phyloP scores from a whole-genome alignment of 2,888 invertebrate species.

The Dolichomitus sp. region DNA sequence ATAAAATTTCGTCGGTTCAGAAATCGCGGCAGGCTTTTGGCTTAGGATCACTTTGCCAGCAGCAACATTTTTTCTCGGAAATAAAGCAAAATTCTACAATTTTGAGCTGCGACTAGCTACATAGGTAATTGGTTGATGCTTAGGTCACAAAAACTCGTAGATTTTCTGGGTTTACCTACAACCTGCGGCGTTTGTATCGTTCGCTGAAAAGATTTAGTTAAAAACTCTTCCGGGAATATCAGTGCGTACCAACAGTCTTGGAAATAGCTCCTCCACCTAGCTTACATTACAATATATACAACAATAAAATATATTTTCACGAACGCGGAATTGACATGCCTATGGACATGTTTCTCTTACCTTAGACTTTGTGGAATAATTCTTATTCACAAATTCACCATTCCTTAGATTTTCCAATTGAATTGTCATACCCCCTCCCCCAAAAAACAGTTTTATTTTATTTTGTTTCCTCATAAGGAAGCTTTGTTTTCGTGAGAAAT shows the following conservation, averaged over 20 bases:
- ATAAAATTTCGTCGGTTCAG: neutral
- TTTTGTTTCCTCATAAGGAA: no score
- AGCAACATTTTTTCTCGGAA: slow-evolving; percentile 3
- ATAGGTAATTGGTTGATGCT: neutral
- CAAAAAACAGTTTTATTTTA: no score
- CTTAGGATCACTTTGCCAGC: neutral
- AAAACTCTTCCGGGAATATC: neutral
- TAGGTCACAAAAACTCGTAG: neutral
- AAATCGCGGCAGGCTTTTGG: neutral
- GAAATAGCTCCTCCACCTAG: neutral
- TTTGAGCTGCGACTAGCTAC: neutral
- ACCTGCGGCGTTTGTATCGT: neutral
- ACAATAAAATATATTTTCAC: neutral
- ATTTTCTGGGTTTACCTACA: no score
- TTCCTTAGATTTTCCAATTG: neutral
- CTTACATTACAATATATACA: neutral
- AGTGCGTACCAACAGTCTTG: slow-evolving; percentile 13
- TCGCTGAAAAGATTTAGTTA: neutral
- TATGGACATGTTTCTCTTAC: neutral
- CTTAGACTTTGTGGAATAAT: neutral
- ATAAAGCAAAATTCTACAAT: neutral
- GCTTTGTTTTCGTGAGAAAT: no score
- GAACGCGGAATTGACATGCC: neutral
- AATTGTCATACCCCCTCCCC: neutral
- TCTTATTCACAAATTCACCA: neutral